A percentile compares a stretch with the other conserved stretches of the same genome.
Conservation (phyloP, 2,113 vertebrate species). For the Gymnarchus niloticus region DNA sequence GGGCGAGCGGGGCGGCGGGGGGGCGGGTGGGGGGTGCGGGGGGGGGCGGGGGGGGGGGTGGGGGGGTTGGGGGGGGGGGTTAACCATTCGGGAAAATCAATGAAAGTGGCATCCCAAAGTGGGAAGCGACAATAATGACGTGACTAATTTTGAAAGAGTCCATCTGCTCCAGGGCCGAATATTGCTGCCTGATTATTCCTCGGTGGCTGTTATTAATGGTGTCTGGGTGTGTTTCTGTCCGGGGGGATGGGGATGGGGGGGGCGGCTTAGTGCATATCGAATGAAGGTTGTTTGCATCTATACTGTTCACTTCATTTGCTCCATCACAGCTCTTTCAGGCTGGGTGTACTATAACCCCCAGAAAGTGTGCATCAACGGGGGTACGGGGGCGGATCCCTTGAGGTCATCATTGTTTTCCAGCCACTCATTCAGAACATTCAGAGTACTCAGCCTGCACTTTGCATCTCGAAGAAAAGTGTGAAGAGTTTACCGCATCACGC, state of each 20-base stretch:
- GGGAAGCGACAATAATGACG: conserved; percentile 47
- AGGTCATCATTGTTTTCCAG: neutral
- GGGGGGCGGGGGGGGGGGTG: conserved; percentile 3
- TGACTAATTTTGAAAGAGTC: conserved; percentile 45
- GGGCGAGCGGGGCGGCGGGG: conserved; percentile 33
- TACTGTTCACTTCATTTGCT: neutral
- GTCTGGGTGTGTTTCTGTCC: conserved; percentile 12
- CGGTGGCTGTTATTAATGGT: conserved; percentile 31
- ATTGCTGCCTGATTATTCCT: conserved; percentile 33
- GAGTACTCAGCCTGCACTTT: neutral
- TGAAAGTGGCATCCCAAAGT: conserved; percentile 13
- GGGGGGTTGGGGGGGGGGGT: neutral
- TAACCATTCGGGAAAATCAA: too few relatives aligned
- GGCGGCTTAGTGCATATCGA: neutral
- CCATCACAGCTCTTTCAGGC: neutral
- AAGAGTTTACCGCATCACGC: neutral
- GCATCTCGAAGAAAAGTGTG: conserved; percentile 23
- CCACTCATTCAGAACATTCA: neutral
- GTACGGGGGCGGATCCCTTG: too few relatives aligned
- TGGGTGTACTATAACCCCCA: neutral
- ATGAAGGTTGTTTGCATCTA: neutral
- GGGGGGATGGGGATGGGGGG: neutral
- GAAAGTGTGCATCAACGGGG: neutral
- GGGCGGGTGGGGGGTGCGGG: too few relatives aligned
- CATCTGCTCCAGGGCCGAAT: conserved; percentile 31